These are phyloP conservation scores for Agrochola litura DNA, from an alignment of 2,888 invertebrate species.

Conservation along the genomic window DNA sequence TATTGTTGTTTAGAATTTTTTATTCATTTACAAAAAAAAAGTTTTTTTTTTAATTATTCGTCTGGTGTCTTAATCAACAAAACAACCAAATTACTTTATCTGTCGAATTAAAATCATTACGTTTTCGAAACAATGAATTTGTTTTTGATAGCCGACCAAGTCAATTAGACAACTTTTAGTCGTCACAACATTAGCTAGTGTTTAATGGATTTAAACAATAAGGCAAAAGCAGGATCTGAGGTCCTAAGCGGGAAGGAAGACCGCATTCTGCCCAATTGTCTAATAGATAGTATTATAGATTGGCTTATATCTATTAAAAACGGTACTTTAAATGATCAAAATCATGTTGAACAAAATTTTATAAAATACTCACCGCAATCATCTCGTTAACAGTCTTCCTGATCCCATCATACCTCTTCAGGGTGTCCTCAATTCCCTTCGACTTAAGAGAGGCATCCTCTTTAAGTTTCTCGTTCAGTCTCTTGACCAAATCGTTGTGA, in stretches of 20 bases:
- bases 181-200: not conserved
- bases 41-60: too few relatives aligned
- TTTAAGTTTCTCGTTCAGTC: conserved; percentile 93
- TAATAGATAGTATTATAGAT: not conserved
- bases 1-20: too few relatives aligned
- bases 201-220: not conserved
- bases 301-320: too few relatives aligned
- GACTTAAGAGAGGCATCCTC: conserved; percentile 93
- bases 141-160: not conserved
- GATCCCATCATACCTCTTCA: conserved; percentile 93
- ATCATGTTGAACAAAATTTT: not conserved
- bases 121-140: not conserved
- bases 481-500: conserved; percentile 94
- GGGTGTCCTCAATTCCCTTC: conserved; percentile 92
- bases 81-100: not conserved
- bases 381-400: conserved; percentile 92
- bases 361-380: conserved; percentile 89
- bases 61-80: too few relatives aligned
- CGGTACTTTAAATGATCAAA: too few relatives aligned
- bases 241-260: too few relatives aligned
- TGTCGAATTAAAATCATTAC: not conserved
- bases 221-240: too few relatives aligned
- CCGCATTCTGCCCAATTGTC: not conserved
- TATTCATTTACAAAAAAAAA: too few relatives aligned
- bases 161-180: not conserved